Evolutionary conservation across 2,797 vertebrate species (phyloP).

Genomic region (Xyrichtys novacula): DNA sequence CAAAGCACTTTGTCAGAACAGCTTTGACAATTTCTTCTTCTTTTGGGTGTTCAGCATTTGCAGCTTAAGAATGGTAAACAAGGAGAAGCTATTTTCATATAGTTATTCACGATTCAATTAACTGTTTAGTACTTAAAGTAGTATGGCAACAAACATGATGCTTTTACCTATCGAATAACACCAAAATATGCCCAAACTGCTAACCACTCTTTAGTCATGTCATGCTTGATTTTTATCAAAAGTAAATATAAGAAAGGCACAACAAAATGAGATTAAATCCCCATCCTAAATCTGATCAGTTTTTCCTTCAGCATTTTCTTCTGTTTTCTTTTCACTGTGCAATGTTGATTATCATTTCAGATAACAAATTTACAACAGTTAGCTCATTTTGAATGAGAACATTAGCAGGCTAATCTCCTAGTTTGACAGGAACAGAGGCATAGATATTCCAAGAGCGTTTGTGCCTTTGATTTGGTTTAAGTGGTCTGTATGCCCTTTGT

Average conservation of each 20-base stretch:
- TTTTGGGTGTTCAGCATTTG: constrained; percentile 53
- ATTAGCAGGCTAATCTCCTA: constrained; percentile 62
- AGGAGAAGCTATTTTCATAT: constrained; percentile 54
- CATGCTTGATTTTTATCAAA: constrained; percentile 75
- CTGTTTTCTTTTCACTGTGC: constrained; percentile 15
- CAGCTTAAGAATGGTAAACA: constrained; percentile 52
- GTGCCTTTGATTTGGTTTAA: constrained; percentile 85
- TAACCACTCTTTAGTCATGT: constrained; percentile 60
- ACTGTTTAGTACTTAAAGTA: constrained; percentile 59
- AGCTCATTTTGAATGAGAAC: constrained; percentile 68
- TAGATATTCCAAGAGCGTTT: constrained; percentile 79
- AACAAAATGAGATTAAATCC: constrained; percentile 75
- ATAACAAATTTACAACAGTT: constrained; percentile 58
- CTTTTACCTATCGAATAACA: constrained; percentile 60
- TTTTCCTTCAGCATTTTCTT: constrained; percentile 45
- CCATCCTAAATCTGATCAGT: constrained; percentile 60
- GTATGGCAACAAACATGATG: constrained; percentile 68
- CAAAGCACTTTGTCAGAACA: constrained; percentile 65
- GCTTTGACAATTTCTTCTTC: constrained; percentile 33
- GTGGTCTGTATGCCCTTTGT: constrained; percentile 81
- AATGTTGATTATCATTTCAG: constrained; percentile 37
- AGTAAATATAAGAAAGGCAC: constrained; percentile 81
- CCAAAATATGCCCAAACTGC: constrained; percentile 58
- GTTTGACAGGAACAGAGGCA: constrained; percentile 69
- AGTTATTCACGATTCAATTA: constrained; percentile 60